Evolutionary conservation across 2,113 vertebrate genomes (phyloP).

Genomic region (Trichechus manatus): DNA sequence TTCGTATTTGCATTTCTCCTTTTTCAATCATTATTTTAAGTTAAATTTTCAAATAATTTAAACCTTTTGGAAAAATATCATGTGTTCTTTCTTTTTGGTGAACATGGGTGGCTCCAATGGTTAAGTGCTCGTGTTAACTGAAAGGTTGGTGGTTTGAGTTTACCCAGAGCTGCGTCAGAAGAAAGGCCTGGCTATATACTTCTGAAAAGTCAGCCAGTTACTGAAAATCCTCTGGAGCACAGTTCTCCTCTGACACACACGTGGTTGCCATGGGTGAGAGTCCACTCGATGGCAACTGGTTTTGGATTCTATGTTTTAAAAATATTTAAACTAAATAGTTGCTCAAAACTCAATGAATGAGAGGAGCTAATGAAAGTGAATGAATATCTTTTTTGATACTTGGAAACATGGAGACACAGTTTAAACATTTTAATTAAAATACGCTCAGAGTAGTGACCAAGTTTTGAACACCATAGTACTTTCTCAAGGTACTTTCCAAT

Average conservation of each 20-base stretch:
- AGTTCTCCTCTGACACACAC: no score
- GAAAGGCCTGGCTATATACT: no score
- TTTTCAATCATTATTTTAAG: not conserved
- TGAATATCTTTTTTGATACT: not conserved
- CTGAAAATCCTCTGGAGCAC: no score
- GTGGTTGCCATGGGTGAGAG: no score
- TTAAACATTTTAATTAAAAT: no score
- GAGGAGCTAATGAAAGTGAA: not conserved
- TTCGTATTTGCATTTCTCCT: not conserved
- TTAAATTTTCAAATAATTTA: not conserved
- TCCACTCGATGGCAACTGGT: no score
- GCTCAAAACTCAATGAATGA: not conserved
- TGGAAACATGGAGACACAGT: not conserved
- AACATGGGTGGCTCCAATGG: no score
- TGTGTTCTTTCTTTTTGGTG: no score
- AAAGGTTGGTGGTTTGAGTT: not conserved
- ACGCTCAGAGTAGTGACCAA: rapidly evolving
- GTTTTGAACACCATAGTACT: not conserved
- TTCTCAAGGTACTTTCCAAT: not conserved
- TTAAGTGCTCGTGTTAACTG: no score
- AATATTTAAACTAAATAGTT: not conserved
- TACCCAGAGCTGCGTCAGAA: no score
- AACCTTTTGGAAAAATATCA: rapidly evolving
- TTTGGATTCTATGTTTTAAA: not conserved
- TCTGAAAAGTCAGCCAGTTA: no score